phyloP scores from a whole-genome alignment of 2,113 vertebrate genomes.

The Oenanthe oenanthe region DNA sequence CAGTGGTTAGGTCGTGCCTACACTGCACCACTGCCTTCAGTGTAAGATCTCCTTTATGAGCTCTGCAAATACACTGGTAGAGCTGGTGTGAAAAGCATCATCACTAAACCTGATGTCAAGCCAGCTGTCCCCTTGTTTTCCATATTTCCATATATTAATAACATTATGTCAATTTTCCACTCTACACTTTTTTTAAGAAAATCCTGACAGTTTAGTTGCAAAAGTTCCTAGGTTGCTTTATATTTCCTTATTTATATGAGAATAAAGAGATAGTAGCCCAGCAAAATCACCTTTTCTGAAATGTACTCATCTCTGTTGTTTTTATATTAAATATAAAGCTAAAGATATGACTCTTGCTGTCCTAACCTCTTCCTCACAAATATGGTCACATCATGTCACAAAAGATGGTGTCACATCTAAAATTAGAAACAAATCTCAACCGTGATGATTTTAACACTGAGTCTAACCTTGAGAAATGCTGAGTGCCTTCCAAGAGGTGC shows the following conservation, averaged over 20 bases:
- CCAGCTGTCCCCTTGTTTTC: background rate
- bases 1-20: slow-evolving; percentile 1
- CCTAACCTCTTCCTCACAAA: background rate
- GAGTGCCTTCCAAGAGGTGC: background rate
- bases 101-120: background rate
- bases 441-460: slow-evolving; percentile 36
- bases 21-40: background rate
- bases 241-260: background rate
- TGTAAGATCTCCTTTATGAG: slow-evolving; percentile 6
- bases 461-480: slow-evolving; percentile 28
- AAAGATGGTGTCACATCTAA: slow-evolving; percentile 29
- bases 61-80: background rate
- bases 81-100: background rate
- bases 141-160: background rate
- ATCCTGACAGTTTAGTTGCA: background rate
- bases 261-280: background rate
- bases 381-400: slow-evolving; percentile 40
- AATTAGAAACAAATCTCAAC: slow-evolving; percentile 52
- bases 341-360: background rate
- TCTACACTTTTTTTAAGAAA: background rate
- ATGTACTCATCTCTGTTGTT: background rate
- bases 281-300: background rate
- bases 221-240: background rate
- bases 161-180: background rate
- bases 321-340: background rate